These are phyloP conservation scores for Brachionus rubens DNA, from an alignment of 1,140 invertebrate species.

Conservation along the genomic window DNA sequence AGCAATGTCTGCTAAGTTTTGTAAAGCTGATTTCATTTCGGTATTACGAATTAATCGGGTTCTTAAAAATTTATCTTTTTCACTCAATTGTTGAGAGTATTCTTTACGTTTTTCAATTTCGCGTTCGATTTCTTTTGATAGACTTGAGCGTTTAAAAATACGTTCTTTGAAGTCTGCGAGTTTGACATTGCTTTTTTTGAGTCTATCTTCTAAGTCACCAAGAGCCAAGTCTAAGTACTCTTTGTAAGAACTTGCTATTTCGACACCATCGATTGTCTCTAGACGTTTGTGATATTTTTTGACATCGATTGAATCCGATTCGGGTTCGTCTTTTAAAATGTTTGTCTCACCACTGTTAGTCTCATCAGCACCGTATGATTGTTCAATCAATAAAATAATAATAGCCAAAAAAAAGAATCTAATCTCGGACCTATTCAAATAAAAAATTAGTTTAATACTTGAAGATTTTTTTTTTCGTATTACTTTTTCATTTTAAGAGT, in stretches of 20 bases:
- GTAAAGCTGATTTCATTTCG: constrained; percentile 41
- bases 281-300: constrained; percentile 38
- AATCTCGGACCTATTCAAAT: too few species aligned
- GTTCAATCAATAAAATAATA: too few species aligned
- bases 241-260: constrained; percentile 43
- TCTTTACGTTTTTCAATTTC: constrained; percentile 33
- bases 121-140: constrained; percentile 34
- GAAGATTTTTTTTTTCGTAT: too few species aligned
- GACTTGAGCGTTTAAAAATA: not conserved
- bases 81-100: constrained; percentile 33
- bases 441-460: too few species aligned
- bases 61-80: constrained; percentile 31
- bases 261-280: constrained; percentile 40
- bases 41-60: constrained; percentile 35
- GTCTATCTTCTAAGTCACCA: constrained; percentile 16
- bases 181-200: constrained; percentile 40
- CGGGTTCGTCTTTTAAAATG: not conserved
- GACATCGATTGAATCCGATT: not conserved
- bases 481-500: too few species aligned
- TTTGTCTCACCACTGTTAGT: not conserved
- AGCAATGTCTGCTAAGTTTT: constrained; percentile 44
- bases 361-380: too few species aligned
- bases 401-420: too few species aligned
- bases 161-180: constrained; percentile 21
- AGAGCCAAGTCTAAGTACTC: constrained; percentile 35